Percentiles rank a stretch among this genome's conserved stretches.
Evolutionary conservation across 1,140 invertebrate species (phyloP).

Genomic region (Cotesia typhae): DNA sequence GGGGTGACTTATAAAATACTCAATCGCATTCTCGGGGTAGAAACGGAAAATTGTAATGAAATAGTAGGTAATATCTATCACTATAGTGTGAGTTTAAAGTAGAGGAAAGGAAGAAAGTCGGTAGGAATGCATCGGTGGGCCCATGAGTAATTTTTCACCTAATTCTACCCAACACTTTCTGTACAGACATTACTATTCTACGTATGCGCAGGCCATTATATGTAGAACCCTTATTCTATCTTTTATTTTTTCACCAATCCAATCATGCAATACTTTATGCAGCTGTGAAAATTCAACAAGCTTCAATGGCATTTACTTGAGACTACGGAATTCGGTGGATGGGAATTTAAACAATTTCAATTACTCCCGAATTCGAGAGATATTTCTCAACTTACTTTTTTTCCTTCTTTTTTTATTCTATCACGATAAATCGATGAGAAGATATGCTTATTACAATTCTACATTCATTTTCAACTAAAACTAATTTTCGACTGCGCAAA

Average conservation of each 20-base stretch:
- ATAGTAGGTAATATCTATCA: neutral
- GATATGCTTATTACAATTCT: too few relatives aligned
- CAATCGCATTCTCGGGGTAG: constrained; percentile 14
- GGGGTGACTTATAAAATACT: constrained; percentile 26
- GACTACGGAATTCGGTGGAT: constrained; percentile 40
- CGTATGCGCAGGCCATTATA: too few relatives aligned
- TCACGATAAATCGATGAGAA: neutral
- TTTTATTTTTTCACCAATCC: neutral
- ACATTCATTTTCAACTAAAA: too few relatives aligned
- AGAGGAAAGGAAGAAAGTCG: neutral
- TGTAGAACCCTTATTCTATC: too few relatives aligned
- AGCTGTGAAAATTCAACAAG: constrained; percentile 20
- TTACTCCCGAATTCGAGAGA: constrained; percentile 46
- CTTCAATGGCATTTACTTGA: constrained; percentile 37
- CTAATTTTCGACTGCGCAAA: too few relatives aligned
- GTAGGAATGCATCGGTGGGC: neutral
- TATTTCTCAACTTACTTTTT: constrained; percentile 29
- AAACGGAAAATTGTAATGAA: constrained; percentile 30
- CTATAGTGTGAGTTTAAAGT: too few relatives aligned
- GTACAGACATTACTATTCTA: neutral
- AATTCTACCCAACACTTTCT: neutral
- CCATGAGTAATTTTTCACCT: constrained; percentile 2
- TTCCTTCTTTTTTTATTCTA: neutral
- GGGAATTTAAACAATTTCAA: constrained; percentile 53
- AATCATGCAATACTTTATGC: constrained; percentile 18